Evolutionary conservation across 1,140 invertebrate species (phyloP), one percentile per base, ranked within the genome.

Genomic region (Himalopsyche phryganea): DNA sequence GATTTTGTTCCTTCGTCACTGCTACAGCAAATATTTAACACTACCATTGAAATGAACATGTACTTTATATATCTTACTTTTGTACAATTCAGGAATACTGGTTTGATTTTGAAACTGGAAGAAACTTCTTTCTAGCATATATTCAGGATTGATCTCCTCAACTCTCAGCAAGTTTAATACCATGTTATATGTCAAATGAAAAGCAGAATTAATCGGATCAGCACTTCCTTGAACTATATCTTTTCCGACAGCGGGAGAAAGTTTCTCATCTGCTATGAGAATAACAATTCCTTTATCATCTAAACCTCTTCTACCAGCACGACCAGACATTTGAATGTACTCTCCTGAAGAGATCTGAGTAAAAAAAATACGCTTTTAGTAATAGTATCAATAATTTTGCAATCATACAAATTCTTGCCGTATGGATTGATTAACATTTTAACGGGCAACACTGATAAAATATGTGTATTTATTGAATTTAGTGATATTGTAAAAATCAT

Each of bases 161-260:
- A 99, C 98, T 70, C 88, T 74, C 33, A 99, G 75, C 58, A 99
- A 78, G 83, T 99, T 99, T 6, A 99, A 76, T 7, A 99, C 94
- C 98, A 99, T 99, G 71, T 99, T 99, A 71, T 99, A 99, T 0
- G 97, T 99, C 42, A 99, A 80, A 77, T 98, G 96, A 76, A 99
- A 99, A 0, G 97, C 96, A 1, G 95, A 98, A 75, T 99, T 98
- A 20, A 99, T 89, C 0, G 95, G 90, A 80, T 99, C 97, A 0
- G 96, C 86, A 68, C 86, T 84, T 36, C 97, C 96, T 76, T 96
- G 92, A 1, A 98, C 84, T 61, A 98, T 89, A 41, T 87, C 83
- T 69, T 94, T 85, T 1, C 90, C 92, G 14, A 89, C 83, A 10
- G 83, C 81, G 0, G 93, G 90, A 41, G 88, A 92, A 57, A 99